A percentile compares a stretch with the other conserved stretches of the same genome.
These are phyloP conservation scores for Serilophus lunatus DNA, from an alignment of 2,113 vertebrate genomes.

Conservation along the genomic window DNA sequence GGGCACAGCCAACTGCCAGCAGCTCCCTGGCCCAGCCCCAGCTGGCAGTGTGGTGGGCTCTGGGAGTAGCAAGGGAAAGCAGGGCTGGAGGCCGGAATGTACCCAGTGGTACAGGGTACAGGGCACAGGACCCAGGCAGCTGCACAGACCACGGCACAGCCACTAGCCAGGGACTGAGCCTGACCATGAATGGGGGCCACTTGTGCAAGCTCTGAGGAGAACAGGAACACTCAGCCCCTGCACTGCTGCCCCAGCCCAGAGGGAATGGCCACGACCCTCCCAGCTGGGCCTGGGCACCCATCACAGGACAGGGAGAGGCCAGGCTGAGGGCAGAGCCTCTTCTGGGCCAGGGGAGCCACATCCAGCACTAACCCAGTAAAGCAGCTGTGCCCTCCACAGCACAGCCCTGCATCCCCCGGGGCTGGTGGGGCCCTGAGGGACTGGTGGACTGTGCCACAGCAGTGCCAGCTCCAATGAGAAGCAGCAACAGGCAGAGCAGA, in stretches of 20 bases:
- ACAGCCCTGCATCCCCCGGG: accelerated
- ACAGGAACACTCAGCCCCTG: accelerated
- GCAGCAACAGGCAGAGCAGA: background rate
- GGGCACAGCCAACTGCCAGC: background rate
- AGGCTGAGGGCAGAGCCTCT: accelerated
- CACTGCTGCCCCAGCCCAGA: accelerated
- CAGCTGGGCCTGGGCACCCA: background rate
- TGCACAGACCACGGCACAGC: accelerated
- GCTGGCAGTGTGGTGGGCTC: background rate
- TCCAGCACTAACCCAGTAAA: background rate
- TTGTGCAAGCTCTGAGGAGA: accelerated
- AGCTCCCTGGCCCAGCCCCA: background rate
- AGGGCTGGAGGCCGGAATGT: background rate
- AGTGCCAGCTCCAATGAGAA: accelerated
- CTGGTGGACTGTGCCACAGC: background rate
- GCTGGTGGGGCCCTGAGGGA: background rate
- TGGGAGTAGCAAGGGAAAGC: background rate
- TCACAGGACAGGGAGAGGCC: background rate
- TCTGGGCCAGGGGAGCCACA: accelerated
- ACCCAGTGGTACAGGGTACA: background rate
- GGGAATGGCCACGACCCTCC: accelerated
- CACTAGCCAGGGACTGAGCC: background rate
- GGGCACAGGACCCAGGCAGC: background rate
- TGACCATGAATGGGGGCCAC: accelerated
- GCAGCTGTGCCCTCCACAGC: accelerated